These are phyloP conservation scores for Dreissena polymorpha DNA, from an alignment of 1,140 invertebrate genomes.

Conservation along the genomic window DNA sequence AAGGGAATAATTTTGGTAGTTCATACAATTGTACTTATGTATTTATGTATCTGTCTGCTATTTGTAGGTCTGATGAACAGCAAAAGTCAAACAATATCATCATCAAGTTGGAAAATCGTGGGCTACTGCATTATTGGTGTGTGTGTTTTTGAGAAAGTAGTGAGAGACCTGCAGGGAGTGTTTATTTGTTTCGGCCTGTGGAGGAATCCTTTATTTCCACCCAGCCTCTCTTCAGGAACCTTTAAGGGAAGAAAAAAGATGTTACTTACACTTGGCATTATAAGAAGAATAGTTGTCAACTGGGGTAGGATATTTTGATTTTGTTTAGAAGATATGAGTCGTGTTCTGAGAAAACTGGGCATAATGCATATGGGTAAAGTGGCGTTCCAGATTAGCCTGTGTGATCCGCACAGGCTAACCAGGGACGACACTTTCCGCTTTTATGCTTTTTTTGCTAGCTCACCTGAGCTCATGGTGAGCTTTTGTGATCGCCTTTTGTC, in stretches of 20 bases:
- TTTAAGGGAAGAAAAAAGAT: slow-evolving; percentile 61
- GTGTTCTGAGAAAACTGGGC: too few species aligned
- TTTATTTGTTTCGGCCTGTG: slow-evolving; percentile 75
- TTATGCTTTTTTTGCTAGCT: too few species aligned
- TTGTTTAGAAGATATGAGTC: too few species aligned
- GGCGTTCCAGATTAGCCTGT: too few species aligned
- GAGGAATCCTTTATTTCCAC: slow-evolving; percentile 75
- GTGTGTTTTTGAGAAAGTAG: slow-evolving; percentile 72
- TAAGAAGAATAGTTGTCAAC: slow-evolving; percentile 70
- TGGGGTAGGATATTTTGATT: slow-evolving; percentile 70
- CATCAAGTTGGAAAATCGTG: slow-evolving; percentile 62
- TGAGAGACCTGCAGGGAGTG: slow-evolving; percentile 74
- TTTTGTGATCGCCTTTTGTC: too few species aligned
- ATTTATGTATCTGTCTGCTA: not conserved
- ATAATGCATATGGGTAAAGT: too few species aligned
- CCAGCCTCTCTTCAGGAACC: slow-evolving; percentile 37
- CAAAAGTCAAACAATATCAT: slow-evolving; percentile 53
- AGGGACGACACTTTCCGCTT: too few species aligned
- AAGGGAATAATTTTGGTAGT: too few species aligned
- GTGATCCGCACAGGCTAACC: too few species aligned
- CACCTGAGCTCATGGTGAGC: too few species aligned
- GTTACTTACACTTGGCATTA: slow-evolving; percentile 66
- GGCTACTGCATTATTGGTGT: slow-evolving; percentile 74
- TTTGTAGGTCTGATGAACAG: slow-evolving; percentile 49
- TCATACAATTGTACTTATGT: too few species aligned